Base-by-base conservation (phyloP, 2,888 invertebrate genomes). In the Lepidonotus clava region DNA sequence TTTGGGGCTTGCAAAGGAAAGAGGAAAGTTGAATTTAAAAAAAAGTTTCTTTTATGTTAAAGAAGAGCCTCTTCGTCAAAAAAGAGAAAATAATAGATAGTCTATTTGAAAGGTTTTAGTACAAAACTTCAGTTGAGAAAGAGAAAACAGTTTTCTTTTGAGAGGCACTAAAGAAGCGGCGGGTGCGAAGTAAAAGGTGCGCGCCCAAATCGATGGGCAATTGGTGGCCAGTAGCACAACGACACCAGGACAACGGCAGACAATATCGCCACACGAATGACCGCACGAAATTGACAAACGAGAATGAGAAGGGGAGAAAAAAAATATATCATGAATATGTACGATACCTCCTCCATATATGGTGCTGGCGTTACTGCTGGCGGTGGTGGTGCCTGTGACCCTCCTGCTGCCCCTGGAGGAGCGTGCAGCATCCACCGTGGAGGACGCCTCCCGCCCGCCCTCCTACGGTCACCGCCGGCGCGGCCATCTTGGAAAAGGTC, bases 401-500 rank as follows among this genome's bases (percentile, higher is more conserved):
- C 11, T 51, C 41, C 21, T 18, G 40, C 2, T 76, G 24, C 76
- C 21, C 0, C 38, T 14, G 40, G 24, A 38, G 38, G 18, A n/a
- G 76, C 36, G 21, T 34, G 28, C 14, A 28, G 51, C 46, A 32
- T 18, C 24, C 24, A 28, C 14, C 80, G 46, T 46, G 41, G 46
- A 51, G 28, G 40, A 36, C n/a, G 76, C 34, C 2, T 38, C 11
- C 76, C 28, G 61, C 28, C 61, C 61, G 28, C 61, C n/a, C 61
- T 61, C 61, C 61, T 28, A 32, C 11, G 61, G n/a, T 24, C 66
- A 32, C 11, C 24, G 66, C n/a, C 66, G 32, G 2, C 32, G 71
- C 71, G 36, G 80, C 80, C 80, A 80, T 80, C 51, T 80, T 80
- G 41, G 80, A 80, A 71, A 80, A 80, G 80, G 80, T 80, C 80